phyloP scores from a whole-genome alignment of 2,113 vertebrate species.

The Puma concolor region DNA sequence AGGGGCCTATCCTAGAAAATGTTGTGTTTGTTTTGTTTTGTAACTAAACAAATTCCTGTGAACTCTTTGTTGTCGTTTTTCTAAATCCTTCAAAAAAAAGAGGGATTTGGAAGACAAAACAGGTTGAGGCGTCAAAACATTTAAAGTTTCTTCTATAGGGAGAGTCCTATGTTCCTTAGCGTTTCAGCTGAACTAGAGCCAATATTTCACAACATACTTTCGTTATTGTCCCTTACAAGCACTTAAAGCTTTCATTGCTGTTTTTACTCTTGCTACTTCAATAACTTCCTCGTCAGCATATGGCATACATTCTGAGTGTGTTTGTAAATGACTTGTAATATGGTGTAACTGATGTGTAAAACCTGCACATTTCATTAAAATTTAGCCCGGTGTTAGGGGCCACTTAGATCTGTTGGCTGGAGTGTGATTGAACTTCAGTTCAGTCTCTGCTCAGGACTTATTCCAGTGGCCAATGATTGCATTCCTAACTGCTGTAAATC shows the following conservation, averaged over 20 bases:
- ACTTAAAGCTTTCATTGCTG: background rate
- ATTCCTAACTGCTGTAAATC: background rate
- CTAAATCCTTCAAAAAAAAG: constrained; percentile 62
- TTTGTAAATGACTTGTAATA: background rate
- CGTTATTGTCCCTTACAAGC: background rate
- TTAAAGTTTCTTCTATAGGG: constrained; percentile 3
- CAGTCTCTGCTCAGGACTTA: background rate
- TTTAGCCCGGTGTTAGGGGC: background rate
- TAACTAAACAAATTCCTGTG: constrained; percentile 79
- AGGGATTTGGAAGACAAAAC: constrained; percentile 65
- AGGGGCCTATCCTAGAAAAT: constrained; percentile 60
- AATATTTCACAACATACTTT: background rate
- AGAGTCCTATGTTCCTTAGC: background rate
- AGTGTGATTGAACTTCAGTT: background rate
- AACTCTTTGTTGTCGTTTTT: constrained; percentile 76
- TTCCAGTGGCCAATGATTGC: background rate
- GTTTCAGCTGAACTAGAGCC: constrained; percentile 12
- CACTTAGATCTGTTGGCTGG: background rate
- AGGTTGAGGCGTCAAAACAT: constrained; percentile 59
- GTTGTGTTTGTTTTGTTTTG: constrained; percentile 81
- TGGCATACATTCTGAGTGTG: background rate
- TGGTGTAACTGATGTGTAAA: background rate
- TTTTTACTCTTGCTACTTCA: background rate
- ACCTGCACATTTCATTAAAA: background rate
- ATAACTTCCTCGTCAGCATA: background rate